phyloP scores from a whole-genome alignment of 2,797 vertebrate genomes.

The Oreonectes daqikongensis region DNA sequence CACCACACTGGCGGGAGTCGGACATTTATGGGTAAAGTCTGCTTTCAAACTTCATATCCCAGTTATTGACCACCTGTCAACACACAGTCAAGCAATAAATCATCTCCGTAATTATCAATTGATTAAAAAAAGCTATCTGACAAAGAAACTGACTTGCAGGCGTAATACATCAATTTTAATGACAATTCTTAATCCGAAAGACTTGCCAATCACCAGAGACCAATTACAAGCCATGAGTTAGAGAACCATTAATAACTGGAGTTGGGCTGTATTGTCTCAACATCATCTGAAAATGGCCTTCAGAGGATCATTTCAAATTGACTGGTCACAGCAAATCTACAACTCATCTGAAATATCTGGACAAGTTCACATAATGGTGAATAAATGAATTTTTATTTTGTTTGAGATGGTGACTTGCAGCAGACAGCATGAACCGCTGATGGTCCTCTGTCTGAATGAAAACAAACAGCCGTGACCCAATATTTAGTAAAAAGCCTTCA shows the following conservation, averaged over 20 bases:
- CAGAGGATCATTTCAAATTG: slow-evolving; percentile 44
- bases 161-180: slow-evolving; percentile 77
- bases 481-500: not conserved
- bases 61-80: slow-evolving; percentile 71
- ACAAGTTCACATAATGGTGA: not conserved
- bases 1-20: not conserved
- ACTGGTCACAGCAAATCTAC: slow-evolving; percentile 1
- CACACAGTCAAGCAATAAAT: slow-evolving; percentile 68
- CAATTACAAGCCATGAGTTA: slow-evolving; percentile 77
- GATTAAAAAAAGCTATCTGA: slow-evolving; percentile 73
- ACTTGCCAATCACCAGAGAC: slow-evolving; percentile 76
- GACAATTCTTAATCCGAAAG: slow-evolving; percentile 78
- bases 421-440: not conserved
- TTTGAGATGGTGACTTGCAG: no score
- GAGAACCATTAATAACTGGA: slow-evolving; percentile 75
- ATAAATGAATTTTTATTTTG: no score
- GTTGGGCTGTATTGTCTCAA: slow-evolving; percentile 61
- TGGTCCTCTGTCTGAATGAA: not conserved
- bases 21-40: slow-evolving; percentile 10
- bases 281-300: slow-evolving; percentile 55
- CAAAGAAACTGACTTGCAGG: slow-evolving; percentile 71
- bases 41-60: slow-evolving; percentile 31
- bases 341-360: not conserved
- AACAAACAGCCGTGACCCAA: not conserved
- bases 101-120: slow-evolving; percentile 74